These are phyloP conservation scores for Bos javanicus DNA, from an alignment of 2,113 vertebrate species.

Conservation along the genomic window DNA sequence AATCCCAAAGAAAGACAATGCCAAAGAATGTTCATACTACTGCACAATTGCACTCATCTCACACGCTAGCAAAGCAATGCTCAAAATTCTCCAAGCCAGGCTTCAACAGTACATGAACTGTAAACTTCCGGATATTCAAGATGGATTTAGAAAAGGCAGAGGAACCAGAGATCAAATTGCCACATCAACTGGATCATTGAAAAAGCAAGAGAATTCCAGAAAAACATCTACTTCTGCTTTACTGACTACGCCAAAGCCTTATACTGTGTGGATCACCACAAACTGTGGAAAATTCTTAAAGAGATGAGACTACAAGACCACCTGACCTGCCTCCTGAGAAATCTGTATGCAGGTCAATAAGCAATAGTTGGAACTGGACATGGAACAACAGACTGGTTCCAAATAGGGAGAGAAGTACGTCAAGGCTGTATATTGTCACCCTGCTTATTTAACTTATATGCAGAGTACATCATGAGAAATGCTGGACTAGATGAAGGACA, in stretches of 20 bases:
- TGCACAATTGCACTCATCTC: background rate
- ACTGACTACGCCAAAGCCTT: background rate
- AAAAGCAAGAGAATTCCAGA: background rate
- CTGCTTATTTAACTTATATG: background rate
- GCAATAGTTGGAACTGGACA: background rate
- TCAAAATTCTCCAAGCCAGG: background rate
- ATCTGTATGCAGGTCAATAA: background rate
- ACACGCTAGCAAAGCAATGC: accelerated
- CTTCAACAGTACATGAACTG: background rate
- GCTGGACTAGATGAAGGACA: background rate
- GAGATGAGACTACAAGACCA: background rate
- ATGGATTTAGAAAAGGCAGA: background rate
- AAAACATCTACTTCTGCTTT: background rate
- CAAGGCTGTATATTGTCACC: background rate
- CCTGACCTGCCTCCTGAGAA: background rate
- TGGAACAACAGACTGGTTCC: background rate
- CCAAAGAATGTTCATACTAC: background rate
- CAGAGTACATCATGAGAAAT: background rate
- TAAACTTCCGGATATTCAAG: background rate
- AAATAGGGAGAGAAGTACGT: background rate
- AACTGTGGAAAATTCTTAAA: background rate
- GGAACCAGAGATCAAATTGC: background rate
- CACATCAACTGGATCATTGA: background rate
- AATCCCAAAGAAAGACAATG: background rate
- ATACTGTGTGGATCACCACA: background rate